Percentiles rank a stretch among this genome's conserved stretches.
Conservation (phyloP, 2,113 vertebrate species). For the Ictalurus furcatus region DNA sequence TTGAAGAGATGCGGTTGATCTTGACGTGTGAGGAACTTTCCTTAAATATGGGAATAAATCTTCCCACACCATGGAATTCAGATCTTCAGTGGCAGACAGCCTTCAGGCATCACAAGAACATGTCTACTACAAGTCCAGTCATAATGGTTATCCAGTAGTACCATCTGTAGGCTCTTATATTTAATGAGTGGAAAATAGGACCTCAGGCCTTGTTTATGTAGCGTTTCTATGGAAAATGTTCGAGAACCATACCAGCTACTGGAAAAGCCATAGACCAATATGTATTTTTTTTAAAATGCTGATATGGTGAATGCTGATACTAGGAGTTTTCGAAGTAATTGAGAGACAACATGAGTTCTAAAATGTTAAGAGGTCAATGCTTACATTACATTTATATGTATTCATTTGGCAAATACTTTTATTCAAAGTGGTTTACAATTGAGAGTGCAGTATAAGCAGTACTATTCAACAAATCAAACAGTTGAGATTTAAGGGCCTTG, state of each 20-base stretch:
- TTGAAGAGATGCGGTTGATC: background rate
- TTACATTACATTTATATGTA: background rate
- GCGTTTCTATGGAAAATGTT: conserved; percentile 58
- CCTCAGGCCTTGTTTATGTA: conserved; percentile 51
- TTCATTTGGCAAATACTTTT: background rate
- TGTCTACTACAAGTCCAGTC: conserved; percentile 7
- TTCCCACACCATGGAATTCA: background rate
- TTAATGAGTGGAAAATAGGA: conserved; percentile 58
- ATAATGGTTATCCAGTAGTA: background rate
- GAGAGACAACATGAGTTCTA: background rate
- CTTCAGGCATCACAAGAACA: conserved; percentile 20
- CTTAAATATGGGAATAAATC: background rate
- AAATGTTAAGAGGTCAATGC: background rate
- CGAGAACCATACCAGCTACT: conserved; percentile 44
- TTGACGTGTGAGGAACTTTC: background rate
- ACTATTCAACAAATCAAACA: too few species aligned
- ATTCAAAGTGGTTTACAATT: background rate
- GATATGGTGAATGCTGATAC: conserved; percentile 7
- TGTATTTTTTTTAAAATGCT: background rate
- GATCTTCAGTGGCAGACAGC: background rate
- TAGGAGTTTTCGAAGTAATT: background rate
- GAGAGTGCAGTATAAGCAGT: background rate
- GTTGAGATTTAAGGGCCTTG: background rate
- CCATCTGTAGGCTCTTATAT: conserved; percentile 31
- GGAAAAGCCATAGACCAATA: conserved; percentile 47